phyloP scores from a whole-genome alignment of 2,797 vertebrate species.

The Notamacropus eugenii region DNA sequence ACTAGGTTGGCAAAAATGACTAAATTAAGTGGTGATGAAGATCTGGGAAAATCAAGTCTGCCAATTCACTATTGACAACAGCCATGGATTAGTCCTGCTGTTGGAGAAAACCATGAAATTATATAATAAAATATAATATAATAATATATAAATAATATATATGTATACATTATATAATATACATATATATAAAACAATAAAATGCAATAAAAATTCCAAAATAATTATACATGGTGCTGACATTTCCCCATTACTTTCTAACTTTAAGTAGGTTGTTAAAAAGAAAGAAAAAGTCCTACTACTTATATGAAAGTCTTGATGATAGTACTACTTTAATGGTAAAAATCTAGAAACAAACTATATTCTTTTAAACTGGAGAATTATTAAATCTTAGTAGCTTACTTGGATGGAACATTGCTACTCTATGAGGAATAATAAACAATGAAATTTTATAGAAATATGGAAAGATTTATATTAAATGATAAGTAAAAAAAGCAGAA shows the following conservation, averaged over 20 bases:
- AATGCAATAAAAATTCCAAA: not conserved
- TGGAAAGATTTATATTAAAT: not conserved
- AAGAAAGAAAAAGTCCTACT: not conserved
- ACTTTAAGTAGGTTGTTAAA: not conserved
- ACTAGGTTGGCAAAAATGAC: not conserved
- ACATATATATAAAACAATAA: too few relatives aligned
- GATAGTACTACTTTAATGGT: not conserved
- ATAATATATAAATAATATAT: too few relatives aligned
- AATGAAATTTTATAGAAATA: not conserved
- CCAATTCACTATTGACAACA: not conserved
- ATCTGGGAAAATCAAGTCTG: not conserved
- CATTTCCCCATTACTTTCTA: not conserved
- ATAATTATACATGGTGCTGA: not conserved
- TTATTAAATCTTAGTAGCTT: not conserved
- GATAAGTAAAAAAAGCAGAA: not conserved
- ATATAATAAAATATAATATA: not conserved
- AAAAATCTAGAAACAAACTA: not conserved
- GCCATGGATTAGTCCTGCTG: not conserved
- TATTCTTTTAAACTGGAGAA: not conserved
- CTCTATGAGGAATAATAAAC: not conserved
- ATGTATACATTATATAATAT: too few relatives aligned
- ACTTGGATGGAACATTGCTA: not conserved
- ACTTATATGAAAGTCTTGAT: not conserved
- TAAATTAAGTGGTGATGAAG: not conserved
- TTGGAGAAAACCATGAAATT: not conserved